Conservation (phyloP, 2,888 invertebrate species). For the Anthophora plumipes region DNA sequence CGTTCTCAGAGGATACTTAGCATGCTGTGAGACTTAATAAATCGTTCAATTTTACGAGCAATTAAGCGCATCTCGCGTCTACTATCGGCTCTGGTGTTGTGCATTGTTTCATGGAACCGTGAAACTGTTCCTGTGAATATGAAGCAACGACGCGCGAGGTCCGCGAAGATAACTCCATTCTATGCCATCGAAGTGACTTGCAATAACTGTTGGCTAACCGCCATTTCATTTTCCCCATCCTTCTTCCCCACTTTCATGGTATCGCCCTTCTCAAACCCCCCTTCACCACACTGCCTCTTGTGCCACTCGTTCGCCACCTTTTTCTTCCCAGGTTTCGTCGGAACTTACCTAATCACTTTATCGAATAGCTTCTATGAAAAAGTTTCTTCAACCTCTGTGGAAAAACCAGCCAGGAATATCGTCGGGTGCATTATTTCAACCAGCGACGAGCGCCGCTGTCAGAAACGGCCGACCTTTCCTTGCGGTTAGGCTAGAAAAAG, state of each 20-base stretch:
- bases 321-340: slow-evolving; percentile 56
- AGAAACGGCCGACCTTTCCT: slow-evolving; percentile 66
- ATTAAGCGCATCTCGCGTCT: slow-evolving; percentile 42
- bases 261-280: slow-evolving; percentile 1
- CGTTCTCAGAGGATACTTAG: slow-evolving; percentile 29
- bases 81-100: slow-evolving; percentile 15
- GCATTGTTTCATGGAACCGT: slow-evolving; percentile 52
- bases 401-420: slow-evolving; percentile 58
- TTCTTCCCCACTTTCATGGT: too few relatives aligned
- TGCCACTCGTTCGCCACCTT: slow-evolving; percentile 39
- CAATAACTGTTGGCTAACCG: slow-evolving; percentile 70
- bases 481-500: slow-evolving; percentile 74
- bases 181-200: slow-evolving; percentile 61
- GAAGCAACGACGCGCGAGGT: slow-evolving; percentile 35
- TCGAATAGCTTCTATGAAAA: slow-evolving; percentile 73
- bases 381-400: slow-evolving; percentile 18
- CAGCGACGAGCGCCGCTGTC: slow-evolving; percentile 58
- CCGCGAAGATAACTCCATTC: slow-evolving; percentile 51
- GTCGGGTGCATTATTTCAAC: slow-evolving; percentile 76
- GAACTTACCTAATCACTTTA: slow-evolving; percentile 78
- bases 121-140: slow-evolving; percentile 50
- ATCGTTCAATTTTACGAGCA: slow-evolving; percentile 52
- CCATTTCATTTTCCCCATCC: slow-evolving; percentile 54
- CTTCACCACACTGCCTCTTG: not conserved
- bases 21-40: slow-evolving; percentile 45